A percentile compares a stretch with the other conserved stretches of the same genome.
Conservation (phyloP, 1,140 invertebrate genomes). For the Bradynema listronoti region DNA sequence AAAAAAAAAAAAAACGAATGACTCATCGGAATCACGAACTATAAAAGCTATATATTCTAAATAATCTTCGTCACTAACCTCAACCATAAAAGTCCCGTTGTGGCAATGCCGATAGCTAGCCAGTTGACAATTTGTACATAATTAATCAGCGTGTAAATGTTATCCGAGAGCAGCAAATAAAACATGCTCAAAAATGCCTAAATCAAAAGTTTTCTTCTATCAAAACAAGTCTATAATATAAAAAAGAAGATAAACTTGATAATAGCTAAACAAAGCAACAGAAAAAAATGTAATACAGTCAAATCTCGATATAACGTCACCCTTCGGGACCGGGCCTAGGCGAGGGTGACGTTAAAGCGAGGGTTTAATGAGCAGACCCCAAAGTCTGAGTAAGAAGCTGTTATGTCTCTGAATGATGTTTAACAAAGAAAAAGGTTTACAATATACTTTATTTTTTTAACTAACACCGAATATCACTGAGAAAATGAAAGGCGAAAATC, state of each 20-base stretch:
- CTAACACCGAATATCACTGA: too few species aligned
- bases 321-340: too few species aligned
- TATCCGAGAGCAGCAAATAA: slow-evolving; percentile 74
- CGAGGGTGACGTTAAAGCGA: too few species aligned
- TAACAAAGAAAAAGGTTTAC: too few species aligned
- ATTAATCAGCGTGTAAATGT: slow-evolving; percentile 81
- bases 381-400: too few species aligned
- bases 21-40: neutral
- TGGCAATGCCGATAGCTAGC: slow-evolving; percentile 92
- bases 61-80: slow-evolving; percentile 65
- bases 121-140: slow-evolving; percentile 82
- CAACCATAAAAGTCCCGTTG: slow-evolving; percentile 82
- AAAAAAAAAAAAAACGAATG: slow-evolving; percentile 2
- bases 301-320: too few species aligned
- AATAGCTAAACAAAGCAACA: neutral
- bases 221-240: too few species aligned
- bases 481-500: too few species aligned
- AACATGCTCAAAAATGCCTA: slow-evolving; percentile 65
- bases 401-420: too few species aligned
- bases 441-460: too few species aligned
- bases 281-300: slow-evolving; percentile 1
- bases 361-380: too few species aligned
- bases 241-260: neutral
- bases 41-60: slow-evolving; percentile 2
- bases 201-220: slow-evolving; percentile 71